Base-by-base conservation (phyloP, 2,797 vertebrate species). In the Sitta carolinensis region DNA sequence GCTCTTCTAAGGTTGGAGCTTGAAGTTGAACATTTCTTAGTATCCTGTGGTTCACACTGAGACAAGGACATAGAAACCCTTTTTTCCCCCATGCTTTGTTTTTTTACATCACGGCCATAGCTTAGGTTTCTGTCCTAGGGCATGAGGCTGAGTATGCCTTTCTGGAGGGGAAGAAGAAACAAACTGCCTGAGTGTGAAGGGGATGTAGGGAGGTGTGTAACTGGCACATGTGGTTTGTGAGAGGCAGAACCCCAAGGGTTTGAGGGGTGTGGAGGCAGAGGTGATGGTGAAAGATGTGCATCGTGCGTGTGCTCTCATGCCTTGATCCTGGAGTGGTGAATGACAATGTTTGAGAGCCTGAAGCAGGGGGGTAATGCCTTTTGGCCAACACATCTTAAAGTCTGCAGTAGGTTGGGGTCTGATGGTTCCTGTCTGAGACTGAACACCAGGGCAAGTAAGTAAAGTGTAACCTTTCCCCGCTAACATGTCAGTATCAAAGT, bases 261-360 rank as follows among this genome's bases (percentile, higher is more conserved):
- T 54, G 5, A 62, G 40, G 16, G 27, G 4, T 9, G 5, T 89
- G 25, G 10, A 9, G 63, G 22, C 52, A 55, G 74, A 59, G 47
- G 50, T 17, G 73, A 23, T 42, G 64, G 29, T 50, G 50, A 58
- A 69, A 26, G 14, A 6, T 2, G 3, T 54, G 29, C 50, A 11
- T 12, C 0, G 0, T 36, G 10, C 0, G 0, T 36, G 13, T 66
- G 26, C 23, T 59, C 1, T 66, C 21, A 2, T 1, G 1, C 57
- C 38, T 57, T 50, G 21, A 45, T 51, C 22, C 22, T 55, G 42
- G 34, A 84, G 13, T 12, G 36, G 38, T 3, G 17, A 22, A 8
- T 47, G 23, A 4, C 5, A 3, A 4, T 23, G 19, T 52, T 40
- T 38, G 43, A 54, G 77, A 84, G 13, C 12, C 0, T 36, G 34